Evolutionary conservation across 2,113 vertebrate genomes (phyloP).

Genomic region (Lanius ludovicianus): DNA sequence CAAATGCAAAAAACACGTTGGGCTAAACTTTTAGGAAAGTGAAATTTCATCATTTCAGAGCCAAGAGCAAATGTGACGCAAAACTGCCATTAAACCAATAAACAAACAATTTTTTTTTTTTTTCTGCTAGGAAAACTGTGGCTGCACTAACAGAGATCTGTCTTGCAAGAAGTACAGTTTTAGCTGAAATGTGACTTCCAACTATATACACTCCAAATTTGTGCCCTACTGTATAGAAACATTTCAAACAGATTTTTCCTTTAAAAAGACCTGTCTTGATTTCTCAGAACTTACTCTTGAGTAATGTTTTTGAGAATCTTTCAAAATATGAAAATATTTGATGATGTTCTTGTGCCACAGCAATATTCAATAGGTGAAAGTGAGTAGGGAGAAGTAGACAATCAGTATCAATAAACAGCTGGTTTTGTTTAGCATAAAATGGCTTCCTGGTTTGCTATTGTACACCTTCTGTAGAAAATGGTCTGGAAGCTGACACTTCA

Average conservation of each 20-base stretch:
- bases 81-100: conserved; percentile 4
- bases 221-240: background rate
- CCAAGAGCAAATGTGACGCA: background rate
- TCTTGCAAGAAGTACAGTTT: background rate
- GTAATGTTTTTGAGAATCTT: background rate
- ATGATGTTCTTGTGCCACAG: accelerated
- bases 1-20: accelerated
- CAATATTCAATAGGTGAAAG: background rate
- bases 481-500: background rate
- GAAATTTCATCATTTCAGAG: background rate
- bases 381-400: background rate
- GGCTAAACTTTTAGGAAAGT: background rate
- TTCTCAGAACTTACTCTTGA: background rate
- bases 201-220: background rate
- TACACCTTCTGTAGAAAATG: background rate
- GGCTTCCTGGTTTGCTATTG: background rate
- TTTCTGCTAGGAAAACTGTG: background rate
- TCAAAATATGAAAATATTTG: background rate
- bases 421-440: background rate
- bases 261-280: background rate
- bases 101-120: no score
- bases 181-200: background rate
- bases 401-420: background rate
- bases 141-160: background rate
- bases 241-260: background rate